Evolutionary conservation across 2,113 vertebrate species (phyloP).

Genomic region (Mobula hypostoma): DNA sequence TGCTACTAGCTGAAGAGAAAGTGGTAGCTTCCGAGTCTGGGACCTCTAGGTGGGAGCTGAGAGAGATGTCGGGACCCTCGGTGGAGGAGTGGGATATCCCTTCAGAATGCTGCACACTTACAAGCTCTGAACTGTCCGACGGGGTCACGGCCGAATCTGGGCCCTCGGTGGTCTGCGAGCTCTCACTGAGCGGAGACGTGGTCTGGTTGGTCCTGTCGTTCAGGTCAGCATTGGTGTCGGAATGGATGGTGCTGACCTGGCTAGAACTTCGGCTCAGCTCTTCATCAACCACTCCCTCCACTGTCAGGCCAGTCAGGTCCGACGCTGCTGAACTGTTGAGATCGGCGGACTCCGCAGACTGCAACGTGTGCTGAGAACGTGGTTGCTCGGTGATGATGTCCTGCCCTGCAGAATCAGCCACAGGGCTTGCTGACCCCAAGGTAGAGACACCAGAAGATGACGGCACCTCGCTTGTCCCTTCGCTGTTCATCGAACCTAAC

Average conservation of each 20-base stretch:
- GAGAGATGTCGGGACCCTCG: conserved; percentile 56
- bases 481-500: conserved; percentile 66
- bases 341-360: conserved; percentile 79
- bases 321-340: conserved; percentile 55
- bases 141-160: conserved; percentile 93
- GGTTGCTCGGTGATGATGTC: conserved; percentile 96
- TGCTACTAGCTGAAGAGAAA: conserved; percentile 59
- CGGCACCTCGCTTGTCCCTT: conserved; percentile 54
- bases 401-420: conserved; percentile 48
- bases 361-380: conserved; percentile 79
- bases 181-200: conserved; percentile 87
- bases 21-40: conserved; percentile 57
- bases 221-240: conserved; percentile 61
- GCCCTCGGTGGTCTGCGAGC: conserved; percentile 94
- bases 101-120: conserved; percentile 66
- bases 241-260: conserved; percentile 67
- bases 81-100: conserved; percentile 54
- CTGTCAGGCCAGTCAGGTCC: conserved; percentile 59
- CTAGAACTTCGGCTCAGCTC: conserved; percentile 83
- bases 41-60: conserved; percentile 54
- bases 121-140: conserved; percentile 91
- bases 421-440: conserved; percentile 50
- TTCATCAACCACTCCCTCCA: conserved; percentile 64
- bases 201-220: conserved; percentile 68
- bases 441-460: conserved; percentile 61